Evolutionary conservation across 2,113 vertebrate species (phyloP).

Genomic region (Naja naja): DNA sequence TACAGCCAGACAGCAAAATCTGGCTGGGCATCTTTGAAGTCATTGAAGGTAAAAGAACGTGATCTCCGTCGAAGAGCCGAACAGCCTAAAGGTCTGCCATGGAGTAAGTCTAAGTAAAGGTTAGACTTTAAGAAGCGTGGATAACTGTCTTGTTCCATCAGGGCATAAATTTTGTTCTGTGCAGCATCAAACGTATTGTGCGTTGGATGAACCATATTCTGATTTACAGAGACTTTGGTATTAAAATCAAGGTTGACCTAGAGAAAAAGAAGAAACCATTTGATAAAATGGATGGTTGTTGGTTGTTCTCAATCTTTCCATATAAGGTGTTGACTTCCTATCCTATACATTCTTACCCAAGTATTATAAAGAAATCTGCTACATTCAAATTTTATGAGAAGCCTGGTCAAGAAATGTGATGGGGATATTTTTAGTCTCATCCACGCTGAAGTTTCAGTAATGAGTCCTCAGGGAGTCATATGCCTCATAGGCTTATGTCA

Average conservation of each 20-base stretch:
- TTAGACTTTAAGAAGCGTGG: conserved; percentile 86
- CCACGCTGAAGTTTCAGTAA: background rate
- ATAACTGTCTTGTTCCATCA: conserved; percentile 97
- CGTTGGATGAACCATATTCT: conserved; percentile 70
- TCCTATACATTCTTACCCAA: background rate
- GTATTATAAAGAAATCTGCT: background rate
- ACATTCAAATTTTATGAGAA: background rate
- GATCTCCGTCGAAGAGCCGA: conserved; percentile 82
- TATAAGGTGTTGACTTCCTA: background rate
- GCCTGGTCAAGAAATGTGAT: background rate
- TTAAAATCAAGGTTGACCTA: conserved; percentile 90
- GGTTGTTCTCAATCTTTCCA: background rate
- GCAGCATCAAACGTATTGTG: conserved; percentile 80
- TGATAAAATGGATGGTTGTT: background rate
- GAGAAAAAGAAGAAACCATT: conserved; percentile 2
- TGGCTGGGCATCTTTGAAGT: conserved; percentile 74
- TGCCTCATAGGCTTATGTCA: background rate
- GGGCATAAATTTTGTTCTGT: conserved; percentile 81
- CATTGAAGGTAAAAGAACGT: conserved; percentile 85
- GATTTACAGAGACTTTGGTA: conserved; percentile 75
- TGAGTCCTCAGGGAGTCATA: background rate
- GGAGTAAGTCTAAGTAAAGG: conserved; percentile 77
- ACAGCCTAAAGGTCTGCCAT: conserved; percentile 63
- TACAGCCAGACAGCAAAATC: conserved; percentile 71
- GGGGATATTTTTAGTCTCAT: background rate